A percentile compares a stretch with the other conserved stretches of the same genome.
Conservation (phyloP, 37 sponge, comb jelly and placozoan genomes). For the Ephydatia muelleri region DNA sequence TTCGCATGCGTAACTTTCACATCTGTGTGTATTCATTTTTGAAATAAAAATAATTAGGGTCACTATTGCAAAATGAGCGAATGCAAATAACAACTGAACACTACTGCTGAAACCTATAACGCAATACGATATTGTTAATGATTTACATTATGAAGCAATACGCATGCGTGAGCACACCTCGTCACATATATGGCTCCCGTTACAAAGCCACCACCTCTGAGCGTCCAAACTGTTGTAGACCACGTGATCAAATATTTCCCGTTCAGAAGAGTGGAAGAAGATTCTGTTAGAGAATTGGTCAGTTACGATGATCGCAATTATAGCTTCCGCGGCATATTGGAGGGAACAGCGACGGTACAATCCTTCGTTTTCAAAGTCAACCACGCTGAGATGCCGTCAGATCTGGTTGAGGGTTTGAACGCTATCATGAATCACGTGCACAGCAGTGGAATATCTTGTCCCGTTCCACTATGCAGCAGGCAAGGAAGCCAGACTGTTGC, state of each 20-base stretch:
- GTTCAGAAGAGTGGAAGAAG: constrained; percentile 24
- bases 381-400: neutral
- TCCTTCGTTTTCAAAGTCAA: constrained; percentile 27
- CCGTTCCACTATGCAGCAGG: constrained; percentile 4
- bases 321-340: constrained; percentile 34
- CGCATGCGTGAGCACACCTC: neutral
- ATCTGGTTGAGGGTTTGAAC: neutral
- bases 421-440: constrained; percentile 54
- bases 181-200: neutral
- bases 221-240: neutral
- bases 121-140: too few species aligned
- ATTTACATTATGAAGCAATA: too few species aligned
- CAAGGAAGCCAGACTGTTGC: constrained; percentile 1
- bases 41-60: too few species aligned
- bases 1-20: too few species aligned
- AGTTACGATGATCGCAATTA: constrained; percentile 65
- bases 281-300: constrained; percentile 21
- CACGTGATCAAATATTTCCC: constrained; percentile 20
- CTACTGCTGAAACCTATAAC: too few species aligned
- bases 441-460: constrained; percentile 20
- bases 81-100: too few species aligned
- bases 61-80: too few species aligned
- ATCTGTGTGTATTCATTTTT: too few species aligned
- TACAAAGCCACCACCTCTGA: constrained; percentile 27
- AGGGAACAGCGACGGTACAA: neutral